A percentile compares a stretch with the other conserved stretches of the same genome.
These are phyloP conservation scores for Chionoecetes opilio DNA, from an alignment of 1,140 invertebrate genomes.

Conservation along the genomic window DNA sequence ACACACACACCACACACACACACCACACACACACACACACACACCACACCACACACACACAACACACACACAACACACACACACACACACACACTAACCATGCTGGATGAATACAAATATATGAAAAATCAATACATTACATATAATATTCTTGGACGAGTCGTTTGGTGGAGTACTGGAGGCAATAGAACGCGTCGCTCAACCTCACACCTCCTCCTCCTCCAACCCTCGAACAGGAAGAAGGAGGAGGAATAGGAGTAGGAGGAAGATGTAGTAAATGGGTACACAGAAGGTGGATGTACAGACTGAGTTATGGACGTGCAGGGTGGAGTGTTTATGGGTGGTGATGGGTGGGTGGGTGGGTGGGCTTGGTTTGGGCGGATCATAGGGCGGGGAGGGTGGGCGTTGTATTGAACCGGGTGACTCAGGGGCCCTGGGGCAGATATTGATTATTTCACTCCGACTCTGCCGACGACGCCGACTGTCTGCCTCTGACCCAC, in stretches of 20 bases:
- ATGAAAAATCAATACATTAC: not conserved
- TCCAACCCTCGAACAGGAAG: not conserved
- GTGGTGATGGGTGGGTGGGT: slow-evolving; percentile 42
- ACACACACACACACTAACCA: too few relatives aligned
- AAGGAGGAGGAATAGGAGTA: not conserved
- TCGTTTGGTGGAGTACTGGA: not conserved
- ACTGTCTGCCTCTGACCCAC: not conserved
- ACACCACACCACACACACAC: too few relatives aligned
- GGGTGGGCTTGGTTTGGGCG: slow-evolving; percentile 34
- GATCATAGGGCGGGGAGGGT: not conserved
- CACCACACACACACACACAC: too few relatives aligned
- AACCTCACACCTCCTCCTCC: not conserved
- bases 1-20: too few relatives aligned
- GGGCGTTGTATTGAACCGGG: slow-evolving; percentile 13
- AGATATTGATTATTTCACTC: slow-evolving; percentile 30
- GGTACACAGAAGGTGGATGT: not conserved
- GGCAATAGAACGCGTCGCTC: not conserved
- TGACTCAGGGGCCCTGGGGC: not conserved
- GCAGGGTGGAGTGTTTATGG: not conserved
- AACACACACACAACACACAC: too few relatives aligned
- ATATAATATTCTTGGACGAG: not conserved
- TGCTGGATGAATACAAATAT: not conserved
- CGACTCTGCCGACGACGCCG: not conserved
- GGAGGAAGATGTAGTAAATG: not conserved
- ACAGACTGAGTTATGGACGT: not conserved